phyloP scores from a whole-genome alignment of 2,797 vertebrate genomes.

The Smutsia gigantea region DNA sequence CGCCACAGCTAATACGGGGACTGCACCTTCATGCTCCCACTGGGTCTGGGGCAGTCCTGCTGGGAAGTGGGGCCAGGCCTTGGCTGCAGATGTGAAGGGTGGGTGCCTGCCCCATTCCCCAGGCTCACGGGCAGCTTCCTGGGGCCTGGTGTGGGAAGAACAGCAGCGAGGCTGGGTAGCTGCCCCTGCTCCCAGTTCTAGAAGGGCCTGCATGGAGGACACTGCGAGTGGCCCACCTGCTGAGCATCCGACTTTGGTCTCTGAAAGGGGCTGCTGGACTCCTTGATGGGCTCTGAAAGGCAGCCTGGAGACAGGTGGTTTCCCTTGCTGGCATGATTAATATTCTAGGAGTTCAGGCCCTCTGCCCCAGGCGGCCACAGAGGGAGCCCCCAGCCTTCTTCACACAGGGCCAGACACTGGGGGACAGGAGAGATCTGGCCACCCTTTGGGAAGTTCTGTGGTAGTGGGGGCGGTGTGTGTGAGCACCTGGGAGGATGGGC shows the following conservation, averaged over 20 bases:
- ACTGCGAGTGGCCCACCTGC: too few species aligned
- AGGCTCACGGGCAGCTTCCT: background rate
- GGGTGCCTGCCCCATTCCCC: too few species aligned
- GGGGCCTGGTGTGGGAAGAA: background rate
- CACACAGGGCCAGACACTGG: background rate
- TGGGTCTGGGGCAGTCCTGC: too few species aligned
- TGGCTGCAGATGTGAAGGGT: background rate
- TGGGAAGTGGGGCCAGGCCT: too few species aligned
- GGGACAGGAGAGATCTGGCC: background rate
- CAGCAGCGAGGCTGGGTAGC: fast-evolving
- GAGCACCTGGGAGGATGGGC: background rate
- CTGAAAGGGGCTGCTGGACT: background rate
- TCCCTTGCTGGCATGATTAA: too few species aligned
- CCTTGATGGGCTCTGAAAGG: background rate
- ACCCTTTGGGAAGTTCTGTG: background rate
- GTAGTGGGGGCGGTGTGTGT: too few species aligned
- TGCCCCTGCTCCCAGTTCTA: background rate
- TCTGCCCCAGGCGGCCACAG: background rate
- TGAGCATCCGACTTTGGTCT: background rate
- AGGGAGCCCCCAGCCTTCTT: background rate
- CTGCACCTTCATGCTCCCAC: too few species aligned
- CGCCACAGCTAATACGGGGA: too few species aligned
- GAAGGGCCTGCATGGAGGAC: background rate
- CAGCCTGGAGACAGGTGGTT: background rate
- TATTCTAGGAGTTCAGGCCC: background rate